Evolutionary conservation across 2,888 invertebrate species (phyloP).

Genomic region (Drosophila infuscata): DNA sequence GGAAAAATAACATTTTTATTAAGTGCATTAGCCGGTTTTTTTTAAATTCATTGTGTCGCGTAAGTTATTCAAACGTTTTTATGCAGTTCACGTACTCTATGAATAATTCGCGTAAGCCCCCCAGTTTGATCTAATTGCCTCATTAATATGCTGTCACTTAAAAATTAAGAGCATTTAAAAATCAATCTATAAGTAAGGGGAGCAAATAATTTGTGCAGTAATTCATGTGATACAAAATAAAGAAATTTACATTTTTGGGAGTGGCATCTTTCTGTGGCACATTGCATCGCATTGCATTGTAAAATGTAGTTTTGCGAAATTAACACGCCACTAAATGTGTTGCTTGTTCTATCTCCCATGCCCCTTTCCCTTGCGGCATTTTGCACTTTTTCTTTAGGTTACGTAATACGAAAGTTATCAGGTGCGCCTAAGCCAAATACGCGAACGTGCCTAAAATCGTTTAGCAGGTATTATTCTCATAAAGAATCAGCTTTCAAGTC

Average conservation of each 20-base stretch:
- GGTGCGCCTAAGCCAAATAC: constrained; percentile 4
- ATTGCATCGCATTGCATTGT: constrained; percentile 3
- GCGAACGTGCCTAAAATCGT: constrained; percentile 27
- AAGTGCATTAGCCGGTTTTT: constrained; percentile 1
- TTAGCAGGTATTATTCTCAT: constrained; percentile 13
- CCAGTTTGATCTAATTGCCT: constrained; percentile 5
- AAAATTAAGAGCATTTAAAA: background rate
- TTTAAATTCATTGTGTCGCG: background rate
- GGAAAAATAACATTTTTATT: background rate
- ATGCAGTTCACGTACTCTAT: constrained; percentile 19
- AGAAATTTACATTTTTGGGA: background rate
- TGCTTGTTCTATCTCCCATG: background rate
- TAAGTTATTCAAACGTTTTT: constrained; percentile 8
- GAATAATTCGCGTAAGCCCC: constrained; percentile 2
- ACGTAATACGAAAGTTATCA: constrained; percentile 19
- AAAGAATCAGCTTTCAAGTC: constrained; percentile 12
- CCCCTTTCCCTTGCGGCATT: background rate
- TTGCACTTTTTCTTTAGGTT: constrained; percentile 8
- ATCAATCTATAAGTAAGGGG: background rate
- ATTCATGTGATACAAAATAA: background rate
- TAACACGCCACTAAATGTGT: constrained; percentile 9
- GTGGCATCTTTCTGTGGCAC: background rate
- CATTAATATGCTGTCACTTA: constrained; percentile 13
- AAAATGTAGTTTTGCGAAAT: constrained; percentile 5
- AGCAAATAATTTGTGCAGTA: background rate